These are phyloP conservation scores for Seira sanloemensis DNA, from an alignment of 2,888 invertebrate species.

Conservation along the genomic window DNA sequence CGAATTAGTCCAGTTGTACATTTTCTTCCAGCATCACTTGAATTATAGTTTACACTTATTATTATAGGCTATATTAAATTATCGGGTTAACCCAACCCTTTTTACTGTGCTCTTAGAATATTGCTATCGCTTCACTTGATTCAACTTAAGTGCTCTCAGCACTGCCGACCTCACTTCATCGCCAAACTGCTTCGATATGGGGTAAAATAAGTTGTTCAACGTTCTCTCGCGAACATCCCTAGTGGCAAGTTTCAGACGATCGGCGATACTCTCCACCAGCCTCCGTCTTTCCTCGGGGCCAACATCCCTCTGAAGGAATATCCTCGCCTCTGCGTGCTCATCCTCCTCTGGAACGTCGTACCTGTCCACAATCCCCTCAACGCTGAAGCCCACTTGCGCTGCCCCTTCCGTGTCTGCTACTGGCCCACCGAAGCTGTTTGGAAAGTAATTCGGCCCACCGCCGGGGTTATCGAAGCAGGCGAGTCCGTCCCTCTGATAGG, in stretches of 20 bases:
- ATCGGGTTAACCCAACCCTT: too few species aligned
- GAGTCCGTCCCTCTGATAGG: constrained; percentile 91
- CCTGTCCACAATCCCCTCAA: constrained; percentile 86
- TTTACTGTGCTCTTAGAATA: too few species aligned
- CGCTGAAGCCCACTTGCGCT: constrained; percentile 79
- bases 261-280: constrained; percentile 87
- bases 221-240: constrained; percentile 84
- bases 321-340: constrained; percentile 87
- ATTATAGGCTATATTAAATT: too few species aligned
- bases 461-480: constrained; percentile 84
- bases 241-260: constrained; percentile 85
- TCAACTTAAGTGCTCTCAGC: background rate
- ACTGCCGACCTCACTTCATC: constrained; percentile 21
- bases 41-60: too few species aligned
- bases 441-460: constrained; percentile 95
- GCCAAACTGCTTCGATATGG: constrained; percentile 18
- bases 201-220: constrained; percentile 30
- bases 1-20: too few species aligned
- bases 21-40: too few species aligned
- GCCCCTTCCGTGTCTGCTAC: constrained; percentile 81
- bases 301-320: constrained; percentile 88
- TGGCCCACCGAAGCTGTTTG: constrained; percentile 96
- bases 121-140: too few species aligned
- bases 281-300: constrained; percentile 84
- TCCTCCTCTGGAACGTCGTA: constrained; percentile 90